Percentiles rank a stretch among this genome's conserved stretches.
phyloP scores from a whole-genome alignment of 1,140 invertebrate species.

The Sycophila sp. region DNA sequence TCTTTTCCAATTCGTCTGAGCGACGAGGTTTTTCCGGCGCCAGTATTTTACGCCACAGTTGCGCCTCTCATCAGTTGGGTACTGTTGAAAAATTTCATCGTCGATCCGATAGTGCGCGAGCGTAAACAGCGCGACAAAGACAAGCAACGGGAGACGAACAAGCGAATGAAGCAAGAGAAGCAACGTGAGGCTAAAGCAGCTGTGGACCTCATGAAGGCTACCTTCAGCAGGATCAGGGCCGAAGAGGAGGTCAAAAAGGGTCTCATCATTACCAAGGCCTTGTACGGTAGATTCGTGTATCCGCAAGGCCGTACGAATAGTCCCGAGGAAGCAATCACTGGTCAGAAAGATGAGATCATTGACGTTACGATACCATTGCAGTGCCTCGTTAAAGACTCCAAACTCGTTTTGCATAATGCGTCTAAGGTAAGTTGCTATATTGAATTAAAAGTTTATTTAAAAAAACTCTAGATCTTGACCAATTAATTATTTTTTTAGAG shows the following conservation, averaged over 20 bases:
- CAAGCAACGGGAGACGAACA: slow-evolving; percentile 79
- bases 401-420: slow-evolving; percentile 83
- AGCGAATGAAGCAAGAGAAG: slow-evolving; percentile 78
- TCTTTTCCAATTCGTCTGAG: slow-evolving; percentile 90
- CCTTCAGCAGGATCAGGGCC: slow-evolving; percentile 77
- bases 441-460: slow-evolving; percentile 30
- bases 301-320: slow-evolving; percentile 48
- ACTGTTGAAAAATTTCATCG: slow-evolving; percentile 83
- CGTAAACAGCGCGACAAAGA: slow-evolving; percentile 80
- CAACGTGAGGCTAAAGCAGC: slow-evolving; percentile 85
- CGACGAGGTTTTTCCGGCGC: slow-evolving; percentile 87
- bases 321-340: slow-evolving; percentile 49
- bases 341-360: slow-evolving; percentile 73
- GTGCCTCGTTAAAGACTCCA: slow-evolving; percentile 91
- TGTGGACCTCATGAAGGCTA: slow-evolving; percentile 87
- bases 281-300: slow-evolving; percentile 79
- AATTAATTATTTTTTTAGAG: slow-evolving; percentile 70
- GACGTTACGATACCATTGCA: slow-evolving; percentile 95
- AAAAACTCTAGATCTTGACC: too few species aligned
- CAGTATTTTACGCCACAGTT: slow-evolving; percentile 93
- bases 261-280: slow-evolving; percentile 85
- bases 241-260: slow-evolving; percentile 84
- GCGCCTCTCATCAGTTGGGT: slow-evolving; percentile 84
- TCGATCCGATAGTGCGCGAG: slow-evolving; percentile 86
- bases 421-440: slow-evolving; percentile 77